Evolutionary conservation across 1,140 invertebrate species (phyloP).

Genomic region (Zaprionus ghesquierei): DNA sequence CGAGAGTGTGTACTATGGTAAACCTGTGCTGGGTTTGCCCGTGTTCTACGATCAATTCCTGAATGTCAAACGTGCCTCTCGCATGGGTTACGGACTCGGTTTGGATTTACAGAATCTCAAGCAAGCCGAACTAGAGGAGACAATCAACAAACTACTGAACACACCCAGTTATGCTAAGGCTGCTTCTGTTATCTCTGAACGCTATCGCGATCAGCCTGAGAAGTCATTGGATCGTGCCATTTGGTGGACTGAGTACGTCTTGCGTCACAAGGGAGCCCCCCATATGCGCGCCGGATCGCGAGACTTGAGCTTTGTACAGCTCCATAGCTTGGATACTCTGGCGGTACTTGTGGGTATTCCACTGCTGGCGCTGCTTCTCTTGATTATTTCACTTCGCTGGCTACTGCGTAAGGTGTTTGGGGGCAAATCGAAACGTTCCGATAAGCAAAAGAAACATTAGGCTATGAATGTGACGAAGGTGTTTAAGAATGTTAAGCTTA

Average conservation of each 20-base stretch:
- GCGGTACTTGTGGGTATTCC: slow-evolving; percentile 41
- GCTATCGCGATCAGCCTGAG: slow-evolving; percentile 85
- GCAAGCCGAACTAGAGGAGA: slow-evolving; percentile 58
- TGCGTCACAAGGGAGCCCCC: slow-evolving; percentile 83
- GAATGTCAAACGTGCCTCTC: slow-evolving; percentile 83
- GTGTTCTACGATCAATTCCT: slow-evolving; percentile 86
- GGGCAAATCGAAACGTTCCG: neutral
- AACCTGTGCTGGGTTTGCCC: slow-evolving; percentile 89
- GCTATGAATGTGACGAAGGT: neutral
- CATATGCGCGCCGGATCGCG: slow-evolving; percentile 55
- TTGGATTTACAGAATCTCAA: slow-evolving; percentile 80
- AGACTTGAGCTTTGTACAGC: slow-evolving; percentile 80
- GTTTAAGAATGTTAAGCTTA: neutral
- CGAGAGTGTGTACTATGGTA: slow-evolving; percentile 88
- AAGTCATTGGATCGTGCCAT: slow-evolving; percentile 86
- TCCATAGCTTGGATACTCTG: slow-evolving; percentile 84
- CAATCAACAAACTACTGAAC: slow-evolving; percentile 73
- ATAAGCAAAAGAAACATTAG: slow-evolving; percentile 49
- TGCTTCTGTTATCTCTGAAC: slow-evolving; percentile 83
- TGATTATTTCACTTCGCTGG: slow-evolving; percentile 21
- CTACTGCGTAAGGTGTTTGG: slow-evolving; percentile 9
- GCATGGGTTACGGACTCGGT: slow-evolving; percentile 82
- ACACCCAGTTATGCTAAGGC: slow-evolving; percentile 78
- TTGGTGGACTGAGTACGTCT: slow-evolving; percentile 89
- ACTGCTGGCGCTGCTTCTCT: neutral